phyloP scores from a whole-genome alignment of 2,888 invertebrate species.

The Alloscopus bannaensis region DNA sequence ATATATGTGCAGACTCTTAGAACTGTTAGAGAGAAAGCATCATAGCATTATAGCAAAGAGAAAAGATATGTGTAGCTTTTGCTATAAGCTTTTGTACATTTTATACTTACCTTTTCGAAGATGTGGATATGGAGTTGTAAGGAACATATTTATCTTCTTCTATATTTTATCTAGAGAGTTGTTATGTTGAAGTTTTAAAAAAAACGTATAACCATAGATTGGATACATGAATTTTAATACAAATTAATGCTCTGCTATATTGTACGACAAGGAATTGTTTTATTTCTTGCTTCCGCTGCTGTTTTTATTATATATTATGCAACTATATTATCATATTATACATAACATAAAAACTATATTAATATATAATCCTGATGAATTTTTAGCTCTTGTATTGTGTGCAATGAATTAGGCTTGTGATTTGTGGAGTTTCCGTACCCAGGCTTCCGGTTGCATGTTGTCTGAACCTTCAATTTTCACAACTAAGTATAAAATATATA shows the following conservation, averaged over 20 bases:
- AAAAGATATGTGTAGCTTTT: conserved; percentile 66
- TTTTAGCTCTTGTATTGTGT: conserved; percentile 49
- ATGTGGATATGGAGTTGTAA: conserved; percentile 29
- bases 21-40: too few species aligned
- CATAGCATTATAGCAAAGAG: conserved; percentile 49
- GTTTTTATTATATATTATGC: conserved; percentile 20
- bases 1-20: conserved; percentile 25
- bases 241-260: too few species aligned
- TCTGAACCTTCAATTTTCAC: conserved; percentile 37
- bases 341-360: conserved; percentile 20
- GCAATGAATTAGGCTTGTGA: conserved; percentile 52
- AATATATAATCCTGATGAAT: conserved; percentile 32
- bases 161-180: conserved; percentile 44
- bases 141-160: conserved; percentile 40
- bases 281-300: too few species aligned
- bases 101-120: conserved; percentile 59
- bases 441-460: conserved; percentile 62
- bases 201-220: conserved; percentile 28
- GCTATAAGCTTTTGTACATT: conserved; percentile 71
- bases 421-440: conserved; percentile 47
- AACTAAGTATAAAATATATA: conserved; percentile 25
- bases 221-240: conserved; percentile 26
- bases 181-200: conserved; percentile 49
- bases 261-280: conserved; percentile 20
- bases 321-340: conserved; percentile 10